These are phyloP conservation scores for Plestiodon gilberti DNA, from an alignment of 2,113 vertebrate genomes.

Conservation along the genomic window DNA sequence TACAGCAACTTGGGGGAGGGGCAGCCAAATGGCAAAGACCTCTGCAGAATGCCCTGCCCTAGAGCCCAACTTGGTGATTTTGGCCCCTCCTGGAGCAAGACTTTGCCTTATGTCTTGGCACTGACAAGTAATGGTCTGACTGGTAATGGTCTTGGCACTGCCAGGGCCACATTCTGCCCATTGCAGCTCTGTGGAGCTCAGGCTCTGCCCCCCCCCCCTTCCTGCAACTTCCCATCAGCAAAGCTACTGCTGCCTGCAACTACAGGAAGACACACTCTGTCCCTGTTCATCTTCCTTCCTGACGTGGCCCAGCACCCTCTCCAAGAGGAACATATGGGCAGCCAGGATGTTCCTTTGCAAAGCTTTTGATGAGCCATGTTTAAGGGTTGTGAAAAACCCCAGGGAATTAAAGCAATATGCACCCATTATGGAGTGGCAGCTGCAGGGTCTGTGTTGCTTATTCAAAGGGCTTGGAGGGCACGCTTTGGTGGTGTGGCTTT, in stretches of 20 bases:
- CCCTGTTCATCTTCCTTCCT: not conserved
- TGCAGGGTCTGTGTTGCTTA: constrained; percentile 62
- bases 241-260: not conserved
- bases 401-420: constrained; percentile 56
- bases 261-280: too few relatives aligned
- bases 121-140: too few relatives aligned
- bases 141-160: not conserved
- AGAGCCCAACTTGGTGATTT: too few relatives aligned
- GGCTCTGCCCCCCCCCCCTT: not conserved
- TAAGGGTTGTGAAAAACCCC: constrained; percentile 48
- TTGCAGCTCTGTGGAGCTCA: not conserved
- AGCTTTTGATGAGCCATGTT: constrained; percentile 17
- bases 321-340: not conserved
- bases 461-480: constrained; percentile 68
- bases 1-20: too few relatives aligned
- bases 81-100: not conserved
- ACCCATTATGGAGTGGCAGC: constrained; percentile 63
- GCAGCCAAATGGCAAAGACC: too few relatives aligned
- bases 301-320: not conserved
- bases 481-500: constrained; percentile 70
- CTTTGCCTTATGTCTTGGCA: not conserved
- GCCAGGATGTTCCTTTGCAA: constrained; percentile 10
- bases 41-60: too few relatives aligned
- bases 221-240: not conserved
- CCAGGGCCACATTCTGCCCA: not conserved